Conservation (phyloP, 2,888 invertebrate species). For the Clostera curtula region DNA sequence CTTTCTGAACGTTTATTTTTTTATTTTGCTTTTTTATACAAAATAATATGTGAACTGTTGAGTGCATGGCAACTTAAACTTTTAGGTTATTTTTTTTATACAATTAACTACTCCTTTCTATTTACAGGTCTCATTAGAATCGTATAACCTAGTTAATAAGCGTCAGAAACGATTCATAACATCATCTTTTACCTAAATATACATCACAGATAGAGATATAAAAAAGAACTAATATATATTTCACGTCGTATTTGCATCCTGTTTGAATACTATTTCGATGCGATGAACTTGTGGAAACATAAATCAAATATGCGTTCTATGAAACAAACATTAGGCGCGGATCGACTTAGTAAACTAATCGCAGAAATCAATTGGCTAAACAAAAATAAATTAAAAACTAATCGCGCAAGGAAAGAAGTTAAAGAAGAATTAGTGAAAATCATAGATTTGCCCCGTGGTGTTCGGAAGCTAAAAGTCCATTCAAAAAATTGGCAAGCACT, state of each 20-base stretch:
- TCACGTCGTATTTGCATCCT: slow-evolving; percentile 15
- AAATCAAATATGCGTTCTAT: too few relatives aligned
- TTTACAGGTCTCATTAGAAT: slow-evolving; percentile 46
- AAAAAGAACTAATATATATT: slow-evolving; percentile 42
- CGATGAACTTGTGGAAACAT: slow-evolving; percentile 49
- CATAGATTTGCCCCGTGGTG: slow-evolving; percentile 28
- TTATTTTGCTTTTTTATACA: too few relatives aligned
- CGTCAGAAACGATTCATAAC: slow-evolving; percentile 54
- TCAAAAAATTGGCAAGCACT: slow-evolving; percentile 65
- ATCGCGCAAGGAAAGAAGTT: slow-evolving; percentile 31
- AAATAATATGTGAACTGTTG: slow-evolving; percentile 14
- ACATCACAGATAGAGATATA: slow-evolving; percentile 70
- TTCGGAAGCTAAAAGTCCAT: slow-evolving; percentile 37
- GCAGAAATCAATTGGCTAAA: too few relatives aligned
- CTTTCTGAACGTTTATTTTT: too few relatives aligned
- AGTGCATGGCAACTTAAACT: slow-evolving; percentile 31
- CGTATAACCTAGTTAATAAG: slow-evolving; percentile 49
- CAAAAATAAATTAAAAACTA: slow-evolving; percentile 47
- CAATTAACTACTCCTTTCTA: slow-evolving; percentile 35
- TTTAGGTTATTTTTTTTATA: slow-evolving; percentile 34
- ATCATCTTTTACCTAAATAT: slow-evolving; percentile 70
- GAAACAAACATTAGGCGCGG: too few relatives aligned
- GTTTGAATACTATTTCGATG: too few relatives aligned
- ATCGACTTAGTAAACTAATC: too few relatives aligned
- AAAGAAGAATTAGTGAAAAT: slow-evolving; percentile 30